These are phyloP conservation scores for Brachypalpus laphriformis DNA, from an alignment of 2,888 invertebrate genomes.

Conservation along the genomic window DNA sequence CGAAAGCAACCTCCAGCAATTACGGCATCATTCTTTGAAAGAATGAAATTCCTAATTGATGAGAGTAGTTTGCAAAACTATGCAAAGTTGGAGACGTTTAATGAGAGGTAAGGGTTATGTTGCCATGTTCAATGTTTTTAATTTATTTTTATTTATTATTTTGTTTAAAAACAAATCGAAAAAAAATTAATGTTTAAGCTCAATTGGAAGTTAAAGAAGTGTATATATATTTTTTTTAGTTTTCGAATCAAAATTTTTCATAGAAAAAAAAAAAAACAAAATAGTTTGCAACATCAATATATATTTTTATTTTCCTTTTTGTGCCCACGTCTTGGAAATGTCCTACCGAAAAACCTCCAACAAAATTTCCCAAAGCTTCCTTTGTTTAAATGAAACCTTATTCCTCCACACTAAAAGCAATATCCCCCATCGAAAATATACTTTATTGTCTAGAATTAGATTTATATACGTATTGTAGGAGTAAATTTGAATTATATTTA, in stretches of 20 bases:
- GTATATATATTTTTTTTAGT: slow-evolving; percentile 52
- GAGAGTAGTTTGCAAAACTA: slow-evolving; percentile 99
- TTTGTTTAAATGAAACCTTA: slow-evolving; percentile 78
- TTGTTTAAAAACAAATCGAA: slow-evolving; percentile 15
- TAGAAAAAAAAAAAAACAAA: slow-evolving; percentile 59
- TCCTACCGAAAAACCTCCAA: slow-evolving; percentile 75
- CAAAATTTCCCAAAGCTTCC: slow-evolving; percentile 77
- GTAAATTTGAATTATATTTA: too few species aligned
- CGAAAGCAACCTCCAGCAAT: slow-evolving; percentile 98
- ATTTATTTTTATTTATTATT: slow-evolving; percentile 45
- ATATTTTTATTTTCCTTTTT: slow-evolving; percentile 78
- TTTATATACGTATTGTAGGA: slow-evolving; percentile 23
- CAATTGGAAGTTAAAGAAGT: slow-evolving; percentile 54
- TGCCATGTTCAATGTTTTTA: slow-evolving; percentile 72
- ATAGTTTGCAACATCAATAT: slow-evolving; percentile 74
- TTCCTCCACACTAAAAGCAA: slow-evolving; percentile 26
- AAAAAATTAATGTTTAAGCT: slow-evolving; percentile 9
- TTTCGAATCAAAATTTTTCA: slow-evolving; percentile 56
- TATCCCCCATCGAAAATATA: slow-evolving; percentile 25
- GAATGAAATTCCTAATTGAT: slow-evolving; percentile 99
- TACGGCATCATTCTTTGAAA: slow-evolving; percentile 98
- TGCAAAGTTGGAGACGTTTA: slow-evolving; percentile 97
- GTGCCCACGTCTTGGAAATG: slow-evolving; percentile 82
- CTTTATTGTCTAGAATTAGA: slow-evolving; percentile 64
- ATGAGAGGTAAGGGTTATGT: slow-evolving; percentile 92